phyloP scores from a whole-genome alignment of 2,797 vertebrate species.

The Apodemus agrarius region DNA sequence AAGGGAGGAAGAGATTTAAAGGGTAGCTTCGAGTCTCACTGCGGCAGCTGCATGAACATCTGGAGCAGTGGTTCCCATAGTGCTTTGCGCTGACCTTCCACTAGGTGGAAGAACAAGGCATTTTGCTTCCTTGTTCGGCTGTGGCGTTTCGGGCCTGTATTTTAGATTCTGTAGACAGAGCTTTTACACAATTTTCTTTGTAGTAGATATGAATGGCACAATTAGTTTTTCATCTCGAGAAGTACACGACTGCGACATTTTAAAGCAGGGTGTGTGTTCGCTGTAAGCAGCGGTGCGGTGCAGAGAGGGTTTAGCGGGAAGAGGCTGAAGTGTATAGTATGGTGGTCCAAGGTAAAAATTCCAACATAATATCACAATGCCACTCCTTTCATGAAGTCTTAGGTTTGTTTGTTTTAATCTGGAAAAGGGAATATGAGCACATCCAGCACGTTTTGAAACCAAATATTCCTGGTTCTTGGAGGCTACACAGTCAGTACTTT shows the following conservation, averaged over 20 bases:
- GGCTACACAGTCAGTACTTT: background rate
- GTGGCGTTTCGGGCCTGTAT: background rate
- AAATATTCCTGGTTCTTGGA: constrained; percentile 6
- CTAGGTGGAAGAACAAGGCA: constrained; percentile 46
- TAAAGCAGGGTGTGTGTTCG: background rate
- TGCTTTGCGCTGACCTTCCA: constrained; percentile 45
- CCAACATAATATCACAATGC: background rate
- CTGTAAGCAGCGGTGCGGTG: background rate
- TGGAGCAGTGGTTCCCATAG: background rate
- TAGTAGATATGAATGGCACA: background rate
- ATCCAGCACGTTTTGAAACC: background rate
- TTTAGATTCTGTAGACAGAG: background rate
- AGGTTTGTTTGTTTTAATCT: background rate
- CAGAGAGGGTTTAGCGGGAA: background rate
- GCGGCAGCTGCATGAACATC: background rate
- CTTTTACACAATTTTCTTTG: background rate
- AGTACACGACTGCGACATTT: background rate
- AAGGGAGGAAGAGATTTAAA: background rate
- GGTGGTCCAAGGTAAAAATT: background rate
- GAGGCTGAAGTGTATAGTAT: background rate
- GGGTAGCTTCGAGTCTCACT: background rate
- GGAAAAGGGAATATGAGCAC: background rate
- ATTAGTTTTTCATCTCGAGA: constrained; percentile 6
- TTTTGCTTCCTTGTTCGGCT: background rate
- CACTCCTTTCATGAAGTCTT: background rate